phyloP scores from a whole-genome alignment of 2,797 vertebrate species.

The Triplophysa yarkandensis region DNA sequence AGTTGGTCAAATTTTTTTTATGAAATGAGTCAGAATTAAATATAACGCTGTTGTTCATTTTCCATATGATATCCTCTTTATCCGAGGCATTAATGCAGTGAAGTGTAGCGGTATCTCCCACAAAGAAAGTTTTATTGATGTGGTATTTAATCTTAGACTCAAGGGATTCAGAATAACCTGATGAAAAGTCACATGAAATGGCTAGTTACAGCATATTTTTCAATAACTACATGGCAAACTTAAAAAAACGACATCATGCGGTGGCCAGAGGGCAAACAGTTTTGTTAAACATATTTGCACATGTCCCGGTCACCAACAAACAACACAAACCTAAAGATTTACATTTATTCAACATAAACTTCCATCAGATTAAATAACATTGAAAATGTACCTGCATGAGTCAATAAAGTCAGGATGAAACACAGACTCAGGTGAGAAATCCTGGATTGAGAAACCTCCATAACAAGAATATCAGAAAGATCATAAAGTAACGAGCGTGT shows the following conservation, averaged over 20 bases:
- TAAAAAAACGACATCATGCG: background rate
- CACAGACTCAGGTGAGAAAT: conserved; percentile 1
- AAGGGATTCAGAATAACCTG: background rate
- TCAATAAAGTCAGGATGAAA: conserved; percentile 1
- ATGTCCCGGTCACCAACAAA: background rate
- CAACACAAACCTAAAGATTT: background rate
- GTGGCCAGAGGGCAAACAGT: background rate
- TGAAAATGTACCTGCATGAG: conserved; percentile 30
- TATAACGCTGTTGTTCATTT: background rate
- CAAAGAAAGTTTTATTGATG: background rate
- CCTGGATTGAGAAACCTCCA: conserved; percentile 14
- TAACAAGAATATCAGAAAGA: background rate
- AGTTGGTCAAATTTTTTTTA: fast-evolving
- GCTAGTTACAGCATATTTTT: background rate
- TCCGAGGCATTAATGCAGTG: background rate
- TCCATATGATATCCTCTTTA: background rate
- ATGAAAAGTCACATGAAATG: background rate
- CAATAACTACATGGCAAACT: too few relatives aligned
- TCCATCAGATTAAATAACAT: too few relatives aligned
- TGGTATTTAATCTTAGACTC: fast-evolving
- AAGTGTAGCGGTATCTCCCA: conserved; percentile 7
- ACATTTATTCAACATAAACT: background rate
- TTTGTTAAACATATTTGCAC: background rate
- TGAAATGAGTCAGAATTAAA: fast-evolving
- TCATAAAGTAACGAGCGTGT: background rate